Base-by-base conservation (phyloP, 2,888 invertebrate genomes). In the Tupiocoris notatus region DNA sequence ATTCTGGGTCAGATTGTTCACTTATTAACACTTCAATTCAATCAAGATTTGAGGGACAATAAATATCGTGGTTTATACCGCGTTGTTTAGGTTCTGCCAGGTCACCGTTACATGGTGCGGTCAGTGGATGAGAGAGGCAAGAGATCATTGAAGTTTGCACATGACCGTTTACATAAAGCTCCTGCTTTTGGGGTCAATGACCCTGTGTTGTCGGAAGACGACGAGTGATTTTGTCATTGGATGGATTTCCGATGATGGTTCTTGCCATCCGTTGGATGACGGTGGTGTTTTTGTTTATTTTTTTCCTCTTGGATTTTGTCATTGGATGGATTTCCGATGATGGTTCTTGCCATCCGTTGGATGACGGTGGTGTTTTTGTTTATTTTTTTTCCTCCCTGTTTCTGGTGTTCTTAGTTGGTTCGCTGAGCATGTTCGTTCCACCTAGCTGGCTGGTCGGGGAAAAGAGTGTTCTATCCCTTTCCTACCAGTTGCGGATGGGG, bases 101-200 rank as follows among this genome's bases (percentile, higher is more conserved):
- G 54, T 12, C 39, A 66, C 66, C 17, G 66, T 3, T 66, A 66
- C 23, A 23, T 39, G 18, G 54, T 66, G 54, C 23, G 25, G 17
- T 17, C 39, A n/a, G 54, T 66, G 18, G 66, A 66, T 66, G 62
- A 62, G 2, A 9, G 9, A 6, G 16, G 23, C 17, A 66, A 66
- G 39, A 18, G 63, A 24, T 18, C 2, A 7, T 25, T 39, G 25
- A 66, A 66, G 21, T 66, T 39, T n/a, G n/a, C 66, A 7, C 66
- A 66, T 66, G 66, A 66, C 66, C 66, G 66, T n/a, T 39, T 23
- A 16, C 23, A 39, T n/a, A 66, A 66, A 25, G 66, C 66, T 62
- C 23, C 62, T 62, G 62, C 3, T 20, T 21, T 62, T 62, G 62
- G 62, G 62, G 62, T 22, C 16, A 62, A 62, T 62, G 62, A 62